Conservation (phyloP, 2,888 invertebrate species). For the Byasa hedistus region DNA sequence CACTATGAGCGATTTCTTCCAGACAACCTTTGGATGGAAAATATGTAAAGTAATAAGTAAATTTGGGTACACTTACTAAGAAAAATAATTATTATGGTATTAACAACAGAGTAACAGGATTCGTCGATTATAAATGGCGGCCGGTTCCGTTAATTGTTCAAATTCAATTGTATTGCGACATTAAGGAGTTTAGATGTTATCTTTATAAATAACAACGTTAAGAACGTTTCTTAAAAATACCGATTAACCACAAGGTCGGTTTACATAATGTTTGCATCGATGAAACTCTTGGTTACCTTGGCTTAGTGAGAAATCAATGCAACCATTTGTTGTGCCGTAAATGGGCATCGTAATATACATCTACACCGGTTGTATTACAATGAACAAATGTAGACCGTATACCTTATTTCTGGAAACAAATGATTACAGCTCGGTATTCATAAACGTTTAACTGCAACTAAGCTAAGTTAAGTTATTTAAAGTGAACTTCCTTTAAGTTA, state of each 20-base stretch:
- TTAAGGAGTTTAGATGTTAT: background rate
- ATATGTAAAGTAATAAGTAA: too few relatives aligned
- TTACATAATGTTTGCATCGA: background rate
- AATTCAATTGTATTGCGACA: background rate
- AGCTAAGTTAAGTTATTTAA: too few relatives aligned
- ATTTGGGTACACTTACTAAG: too few relatives aligned
- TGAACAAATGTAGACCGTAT: background rate
- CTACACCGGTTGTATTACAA: slow-evolving; percentile 1
- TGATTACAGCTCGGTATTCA: background rate
- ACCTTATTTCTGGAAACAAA: background rate
- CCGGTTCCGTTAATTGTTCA: background rate
- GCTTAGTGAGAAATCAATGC: slow-evolving; percentile 5
- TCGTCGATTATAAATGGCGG: too few relatives aligned
- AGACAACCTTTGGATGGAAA: too few relatives aligned
- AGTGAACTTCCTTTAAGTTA: too few relatives aligned
- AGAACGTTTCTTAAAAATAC: background rate
- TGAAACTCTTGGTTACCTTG: slow-evolving; percentile 14
- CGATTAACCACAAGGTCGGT: background rate
- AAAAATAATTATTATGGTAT: too few relatives aligned
- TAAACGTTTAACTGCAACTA: background rate
- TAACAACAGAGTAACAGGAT: too few relatives aligned
- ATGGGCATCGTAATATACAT: slow-evolving; percentile 4
- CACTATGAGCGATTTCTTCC: too few relatives aligned
- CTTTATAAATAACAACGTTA: background rate
- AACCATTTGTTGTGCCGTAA: slow-evolving; percentile 8